These are phyloP conservation scores for Nephila pilipes DNA, from an alignment of 1,140 invertebrate species.

Conservation along the genomic window DNA sequence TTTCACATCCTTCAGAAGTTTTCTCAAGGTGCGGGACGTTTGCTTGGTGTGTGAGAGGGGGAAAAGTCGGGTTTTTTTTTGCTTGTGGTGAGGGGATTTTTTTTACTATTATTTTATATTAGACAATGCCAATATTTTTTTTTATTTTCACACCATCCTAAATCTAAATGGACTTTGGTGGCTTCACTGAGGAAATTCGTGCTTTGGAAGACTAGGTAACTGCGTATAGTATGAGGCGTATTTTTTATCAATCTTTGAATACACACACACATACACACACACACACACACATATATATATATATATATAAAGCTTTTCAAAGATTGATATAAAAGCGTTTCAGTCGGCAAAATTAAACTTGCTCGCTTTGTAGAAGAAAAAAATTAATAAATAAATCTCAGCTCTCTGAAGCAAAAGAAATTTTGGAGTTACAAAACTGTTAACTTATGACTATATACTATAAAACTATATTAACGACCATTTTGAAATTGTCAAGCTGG, in stretches of 20 bases:
- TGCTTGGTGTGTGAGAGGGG: background rate
- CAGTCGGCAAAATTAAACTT: no score
- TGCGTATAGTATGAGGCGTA: background rate
- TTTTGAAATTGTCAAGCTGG: no score
- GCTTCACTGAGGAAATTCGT: constrained; percentile 2
- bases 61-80: constrained; percentile 47
- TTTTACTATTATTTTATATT: constrained; percentile 27
- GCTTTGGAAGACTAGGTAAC: background rate
- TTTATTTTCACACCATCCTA: background rate
- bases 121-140: background rate
- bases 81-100: constrained; percentile 29
- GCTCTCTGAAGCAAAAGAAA: no score
- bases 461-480: no score
- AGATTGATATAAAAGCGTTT: no score
- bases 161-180: constrained; percentile 35
- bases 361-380: no score
- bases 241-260: background rate
- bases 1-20: constrained; percentile 45
- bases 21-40: constrained; percentile 54
- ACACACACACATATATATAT: no score
- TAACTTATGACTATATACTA: no score
- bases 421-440: no score
- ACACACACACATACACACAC: no score
- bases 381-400: no score
- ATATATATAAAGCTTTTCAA: no score